Evolutionary conservation across 2,888 invertebrate species (phyloP).

Genomic region (Scelioninae gen. 2): DNA sequence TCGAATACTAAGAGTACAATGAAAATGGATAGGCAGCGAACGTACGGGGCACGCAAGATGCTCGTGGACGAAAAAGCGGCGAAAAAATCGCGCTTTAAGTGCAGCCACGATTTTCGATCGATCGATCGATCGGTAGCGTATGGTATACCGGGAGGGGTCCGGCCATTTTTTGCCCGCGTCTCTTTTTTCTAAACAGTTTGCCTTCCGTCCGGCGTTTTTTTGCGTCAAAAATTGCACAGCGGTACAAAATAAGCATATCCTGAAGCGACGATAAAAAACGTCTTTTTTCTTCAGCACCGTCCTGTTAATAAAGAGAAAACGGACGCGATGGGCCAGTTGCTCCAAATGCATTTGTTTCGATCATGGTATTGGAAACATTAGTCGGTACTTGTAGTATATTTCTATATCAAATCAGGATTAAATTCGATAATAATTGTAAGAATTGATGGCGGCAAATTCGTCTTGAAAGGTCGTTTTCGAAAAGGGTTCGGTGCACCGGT

Average conservation of each 20-base stretch:
- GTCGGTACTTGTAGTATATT: too few relatives aligned
- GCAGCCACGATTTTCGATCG: conserved; percentile 46
- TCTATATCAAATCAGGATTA: too few relatives aligned
- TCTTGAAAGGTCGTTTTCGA: too few relatives aligned
- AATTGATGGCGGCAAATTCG: too few relatives aligned
- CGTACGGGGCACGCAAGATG: conserved; percentile 44
- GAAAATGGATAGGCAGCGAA: conserved; percentile 58
- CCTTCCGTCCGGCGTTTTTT: conserved; percentile 44
- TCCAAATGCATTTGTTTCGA: neutral
- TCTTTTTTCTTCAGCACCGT: too few relatives aligned
- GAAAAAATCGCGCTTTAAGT: conserved; percentile 52
- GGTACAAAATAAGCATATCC: conserved; percentile 42
- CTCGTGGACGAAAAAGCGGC: conserved; percentile 35
- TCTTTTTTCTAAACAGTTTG: conserved; percentile 42
- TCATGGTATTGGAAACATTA: too few relatives aligned
- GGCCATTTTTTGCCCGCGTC: conserved; percentile 42
- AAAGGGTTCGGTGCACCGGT: too few relatives aligned
- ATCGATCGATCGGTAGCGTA: conserved; percentile 22
- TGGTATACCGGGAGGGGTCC: conserved; percentile 39
- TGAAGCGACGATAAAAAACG: conserved; percentile 20
- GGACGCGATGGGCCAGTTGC: neutral
- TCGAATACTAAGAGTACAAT: conserved; percentile 58
- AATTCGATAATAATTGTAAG: too few relatives aligned
- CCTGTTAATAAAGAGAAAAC: neutral
- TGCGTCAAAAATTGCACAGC: conserved; percentile 42